Base-by-base conservation (phyloP, 2,797 vertebrate species). In the Psittacula derbiana region DNA sequence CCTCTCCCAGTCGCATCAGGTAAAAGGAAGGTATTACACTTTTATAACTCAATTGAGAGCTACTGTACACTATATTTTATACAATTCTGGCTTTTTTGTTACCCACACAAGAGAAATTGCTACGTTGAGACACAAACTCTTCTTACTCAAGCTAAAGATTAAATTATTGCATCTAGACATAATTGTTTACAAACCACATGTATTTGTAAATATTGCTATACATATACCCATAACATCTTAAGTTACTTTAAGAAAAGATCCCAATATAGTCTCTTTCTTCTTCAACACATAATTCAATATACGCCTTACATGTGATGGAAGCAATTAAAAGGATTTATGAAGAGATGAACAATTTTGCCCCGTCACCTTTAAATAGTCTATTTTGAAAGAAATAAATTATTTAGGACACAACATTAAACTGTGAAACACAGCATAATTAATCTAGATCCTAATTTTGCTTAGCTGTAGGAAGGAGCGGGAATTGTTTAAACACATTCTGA, bases 371-470 rank as follows among this genome's bases (percentile, higher is more conserved):
- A 86, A 85, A 91, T 49, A 89, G 83, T 57, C 57, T 89, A 33
- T 87, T 92, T 91, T 74, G 65, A 86, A 95, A 87, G 61, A 87
- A 95, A 92, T 91, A 75, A 82, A 90, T 93, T 92, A 88, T 55
- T 95, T 91, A 61, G 53, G 72, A 88, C 74, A 91, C 30, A 80
- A 91, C 1, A 55, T 89, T 82, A 92, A 95, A 67, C 80, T 85
- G 81, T 70, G 67, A 94, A 89, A n/a, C 20, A 90, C 88, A 85
- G 74, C 47, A 84, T 87, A 90, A 94, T 88, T 95, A 95, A 90
- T 88, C 55, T 88, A 33, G 36, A 95, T 82, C 44, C 55, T 85
- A 33, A 75, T n/a, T 91, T 91, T 90, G 21, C 82, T 86, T 43
- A 79, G 44, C 46, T 85, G 33, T 64, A 87, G 24, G 36, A 93